Evolutionary conservation across 1,140 invertebrate species (phyloP).

Genomic region (Trichonephila inaurata): DNA sequence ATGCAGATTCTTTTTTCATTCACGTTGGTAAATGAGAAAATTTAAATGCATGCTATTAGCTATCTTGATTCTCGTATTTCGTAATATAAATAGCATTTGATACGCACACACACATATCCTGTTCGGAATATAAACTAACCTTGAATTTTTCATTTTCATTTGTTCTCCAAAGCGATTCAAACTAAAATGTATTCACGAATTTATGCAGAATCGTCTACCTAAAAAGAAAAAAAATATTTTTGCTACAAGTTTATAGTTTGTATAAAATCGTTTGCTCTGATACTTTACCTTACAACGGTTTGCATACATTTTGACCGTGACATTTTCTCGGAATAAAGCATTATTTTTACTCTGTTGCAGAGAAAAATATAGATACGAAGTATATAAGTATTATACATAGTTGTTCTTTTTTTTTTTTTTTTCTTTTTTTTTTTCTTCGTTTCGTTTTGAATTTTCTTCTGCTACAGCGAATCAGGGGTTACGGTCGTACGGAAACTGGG

Average conservation of each 20-base stretch:
- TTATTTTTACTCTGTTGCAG: background rate
- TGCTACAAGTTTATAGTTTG: background rate
- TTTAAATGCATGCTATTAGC: no score
- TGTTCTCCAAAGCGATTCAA: no score
- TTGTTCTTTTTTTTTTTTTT: background rate
- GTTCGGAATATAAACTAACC: no score
- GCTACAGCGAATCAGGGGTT: slow-evolving; percentile 5
- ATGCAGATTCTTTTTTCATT: no score
- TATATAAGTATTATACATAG: slow-evolving; percentile 34
- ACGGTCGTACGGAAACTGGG: slow-evolving; percentile 19
- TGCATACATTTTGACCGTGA: background rate
- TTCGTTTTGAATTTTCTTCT: background rate
- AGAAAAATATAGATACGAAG: slow-evolving; percentile 18
- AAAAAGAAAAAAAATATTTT: background rate
- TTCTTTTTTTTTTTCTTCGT: background rate
- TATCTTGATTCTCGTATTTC: no score
- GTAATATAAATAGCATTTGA: no score
- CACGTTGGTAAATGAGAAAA: no score
- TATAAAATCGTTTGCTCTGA: background rate
- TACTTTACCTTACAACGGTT: background rate
- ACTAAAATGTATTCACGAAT: background rate
- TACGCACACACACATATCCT: no score
- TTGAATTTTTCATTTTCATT: no score
- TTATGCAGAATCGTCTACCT: background rate
- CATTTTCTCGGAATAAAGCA: background rate